Conservation (phyloP, 2,797 vertebrate genomes). For the Rhinoraja longicauda region DNA sequence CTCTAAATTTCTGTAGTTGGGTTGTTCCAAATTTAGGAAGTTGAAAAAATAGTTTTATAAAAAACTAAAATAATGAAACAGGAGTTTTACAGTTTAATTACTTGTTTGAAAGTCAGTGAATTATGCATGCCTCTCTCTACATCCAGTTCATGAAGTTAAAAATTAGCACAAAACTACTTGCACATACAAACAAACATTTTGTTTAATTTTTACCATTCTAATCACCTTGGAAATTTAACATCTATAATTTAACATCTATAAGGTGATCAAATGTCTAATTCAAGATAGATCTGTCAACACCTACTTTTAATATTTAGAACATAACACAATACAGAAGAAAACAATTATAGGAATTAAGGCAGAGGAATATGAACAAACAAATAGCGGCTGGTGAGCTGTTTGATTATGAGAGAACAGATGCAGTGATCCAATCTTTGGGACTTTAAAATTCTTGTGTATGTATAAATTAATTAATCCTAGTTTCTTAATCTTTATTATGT, state of each 20-base stretch:
- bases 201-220: not conserved
- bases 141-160: not conserved
- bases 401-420: no score
- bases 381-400: not conserved
- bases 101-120: not conserved
- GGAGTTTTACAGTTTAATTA: not conserved
- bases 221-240: not conserved
- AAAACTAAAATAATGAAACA: not conserved
- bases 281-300: not conserved
- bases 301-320: not conserved
- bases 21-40: not conserved
- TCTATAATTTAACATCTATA: not conserved
- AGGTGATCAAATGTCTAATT: not conserved
- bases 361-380: not conserved
- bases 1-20: no score
- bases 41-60: not conserved
- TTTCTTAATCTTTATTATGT: not conserved
- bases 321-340: not conserved
- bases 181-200: not conserved
- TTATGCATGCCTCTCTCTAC: not conserved
- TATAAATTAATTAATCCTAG: not conserved
- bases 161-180: not conserved
- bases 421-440: not conserved
- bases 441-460: not conserved
- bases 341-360: not conserved